Evolutionary conservation across 2,797 vertebrate genomes (phyloP), one percentile per base, ranked within the genome.

Genomic region (Rhynchonycteris naso): DNA sequence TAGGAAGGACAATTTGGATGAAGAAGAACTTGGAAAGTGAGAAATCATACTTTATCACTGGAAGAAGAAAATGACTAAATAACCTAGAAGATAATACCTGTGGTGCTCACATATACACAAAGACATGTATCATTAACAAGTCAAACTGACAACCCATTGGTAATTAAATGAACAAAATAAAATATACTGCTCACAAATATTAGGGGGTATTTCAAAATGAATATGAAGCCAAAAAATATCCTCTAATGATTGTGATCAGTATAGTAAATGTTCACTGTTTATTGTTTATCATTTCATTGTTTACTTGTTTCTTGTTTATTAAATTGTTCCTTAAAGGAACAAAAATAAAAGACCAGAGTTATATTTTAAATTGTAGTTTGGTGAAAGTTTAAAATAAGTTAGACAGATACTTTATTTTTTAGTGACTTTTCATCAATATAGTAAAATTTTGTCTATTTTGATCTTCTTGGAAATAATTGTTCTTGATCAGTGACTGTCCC

Each of bases 11-110:
- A 78, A 1, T 80, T n/a, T 63, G 19, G 26, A 76, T 61, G 24
- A 33, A 14, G 13, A 88, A 69, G 33, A 96, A 68, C 50, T 47
- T 47, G 14, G n/a, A 85, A 68, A 81, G 7, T 38, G 43, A 33
- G 69, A 56, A 68, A 54, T 43, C 9, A 19, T 54, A 68, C 7
- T 69, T 92, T 10, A 75, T 28, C 89, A 85, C 12, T 69, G 9
- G 43, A 84, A 88, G 56, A 59, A 85, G 12, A 92, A 83, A 94
- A 69, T 43, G 22, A 68, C 52, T 74, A 89, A 61, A 52, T 43
- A 89, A 65, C 35, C 52, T 86, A 75, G 43, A 89, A 69, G 35
- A 43, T 21, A 78, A 72, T 16, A 26, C 26, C 22, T 75, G 19
- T 35, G 50, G 80, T 76, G 33, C 43, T 61, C 28, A 28, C 26